These are phyloP conservation scores for Micromys minutus DNA, from an alignment of 2,113 vertebrate genomes.

Conservation along the genomic window DNA sequence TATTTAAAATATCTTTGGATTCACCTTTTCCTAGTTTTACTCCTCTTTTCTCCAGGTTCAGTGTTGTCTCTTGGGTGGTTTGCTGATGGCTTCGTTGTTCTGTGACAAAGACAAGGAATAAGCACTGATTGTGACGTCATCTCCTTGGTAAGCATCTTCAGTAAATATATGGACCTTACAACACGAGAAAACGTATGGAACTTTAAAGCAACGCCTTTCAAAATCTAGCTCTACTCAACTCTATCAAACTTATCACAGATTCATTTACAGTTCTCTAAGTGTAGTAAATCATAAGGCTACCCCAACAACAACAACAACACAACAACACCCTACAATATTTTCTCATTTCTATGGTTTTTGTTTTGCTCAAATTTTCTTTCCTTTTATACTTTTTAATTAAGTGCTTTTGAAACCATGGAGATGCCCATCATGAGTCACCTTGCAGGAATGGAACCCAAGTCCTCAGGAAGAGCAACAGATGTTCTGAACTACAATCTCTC, in stretches of 20 bases:
- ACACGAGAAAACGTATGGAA: neutral
- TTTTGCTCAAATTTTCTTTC: neutral
- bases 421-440: neutral
- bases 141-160: neutral
- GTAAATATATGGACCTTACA: neutral
- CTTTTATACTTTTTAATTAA: neutral
- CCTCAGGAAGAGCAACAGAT: neutral
- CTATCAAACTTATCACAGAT: neutral
- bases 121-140: neutral
- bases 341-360: neutral
- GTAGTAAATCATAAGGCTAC: neutral
- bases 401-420: neutral
- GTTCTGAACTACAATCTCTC: neutral
- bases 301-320: neutral
- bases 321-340: neutral
- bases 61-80: neutral
- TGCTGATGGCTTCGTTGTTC: neutral
- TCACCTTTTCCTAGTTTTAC: neutral
- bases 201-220: neutral
- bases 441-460: neutral
- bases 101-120: neutral
- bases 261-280: neutral
- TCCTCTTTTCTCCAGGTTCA: neutral
- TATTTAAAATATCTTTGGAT: neutral
- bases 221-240: neutral